Conservation (phyloP, 2,797 vertebrate genomes). For the Hippopotamyrus pictus region DNA sequence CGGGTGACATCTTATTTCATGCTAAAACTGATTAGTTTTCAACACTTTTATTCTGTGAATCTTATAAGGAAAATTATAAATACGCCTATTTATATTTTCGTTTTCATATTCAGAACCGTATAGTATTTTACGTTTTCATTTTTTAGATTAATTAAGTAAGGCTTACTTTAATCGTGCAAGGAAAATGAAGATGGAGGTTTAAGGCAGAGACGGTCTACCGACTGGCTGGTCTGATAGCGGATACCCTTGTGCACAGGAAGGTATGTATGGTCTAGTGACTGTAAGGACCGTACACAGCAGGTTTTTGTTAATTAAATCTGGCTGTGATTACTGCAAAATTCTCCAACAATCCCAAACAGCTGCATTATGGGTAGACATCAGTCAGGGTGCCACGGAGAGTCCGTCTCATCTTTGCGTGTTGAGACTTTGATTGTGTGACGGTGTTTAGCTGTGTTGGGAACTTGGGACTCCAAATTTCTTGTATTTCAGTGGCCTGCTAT, state of each 20-base stretch:
- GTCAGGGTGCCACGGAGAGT: neutral
- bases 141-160: neutral
- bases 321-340: neutral
- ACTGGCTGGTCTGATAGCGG: neutral
- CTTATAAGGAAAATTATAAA: neutral
- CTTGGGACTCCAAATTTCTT: neutral
- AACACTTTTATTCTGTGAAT: neutral
- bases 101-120: neutral
- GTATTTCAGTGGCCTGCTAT: neutral
- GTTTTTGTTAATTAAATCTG: neutral
- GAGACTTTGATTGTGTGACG: neutral
- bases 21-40: neutral
- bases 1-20: neutral
- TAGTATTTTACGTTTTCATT: neutral
- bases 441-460: neutral
- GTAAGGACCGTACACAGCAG: neutral
- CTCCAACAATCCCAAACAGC: neutral
- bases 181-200: neutral
- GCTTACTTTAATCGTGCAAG: neutral
- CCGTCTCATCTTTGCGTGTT: neutral
- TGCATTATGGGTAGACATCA: neutral
- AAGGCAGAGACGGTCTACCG: neutral
- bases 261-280: neutral
- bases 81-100: neutral
- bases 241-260: neutral